A percentile compares a stretch with the other conserved stretches of the same genome.
Evolutionary conservation across 2,888 invertebrate species (phyloP).

Genomic region (Dynastes maya): DNA sequence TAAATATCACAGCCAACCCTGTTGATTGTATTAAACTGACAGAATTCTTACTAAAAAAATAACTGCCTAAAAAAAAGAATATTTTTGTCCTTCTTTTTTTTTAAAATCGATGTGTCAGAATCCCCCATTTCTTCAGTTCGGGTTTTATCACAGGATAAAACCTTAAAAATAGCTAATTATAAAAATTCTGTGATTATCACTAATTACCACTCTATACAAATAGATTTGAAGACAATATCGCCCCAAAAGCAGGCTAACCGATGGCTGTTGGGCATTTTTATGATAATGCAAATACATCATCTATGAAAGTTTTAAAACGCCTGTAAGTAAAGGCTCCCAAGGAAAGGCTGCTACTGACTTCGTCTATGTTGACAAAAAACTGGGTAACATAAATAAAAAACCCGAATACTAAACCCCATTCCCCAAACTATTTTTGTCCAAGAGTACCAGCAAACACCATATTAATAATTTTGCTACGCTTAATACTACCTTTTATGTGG

Average conservation of each 20-base stretch:
- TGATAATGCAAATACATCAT: constrained; percentile 97
- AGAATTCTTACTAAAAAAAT: background rate
- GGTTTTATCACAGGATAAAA: constrained; percentile 94
- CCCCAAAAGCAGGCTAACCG: constrained; percentile 97
- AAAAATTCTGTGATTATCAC: constrained; percentile 29
- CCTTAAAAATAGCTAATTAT: constrained; percentile 71
- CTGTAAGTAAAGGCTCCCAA: constrained; percentile 99
- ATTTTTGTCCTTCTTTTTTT: constrained; percentile 55
- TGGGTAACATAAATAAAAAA: constrained; percentile 99
- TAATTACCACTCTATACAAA: constrained; percentile 92
- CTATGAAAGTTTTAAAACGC: constrained; percentile 99
- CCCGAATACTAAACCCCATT: constrained; percentile 99
- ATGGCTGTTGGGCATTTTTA: constrained; percentile 99
- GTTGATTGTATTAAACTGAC: constrained; percentile 34
- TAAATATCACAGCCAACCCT: constrained; percentile 43
- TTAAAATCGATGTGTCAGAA: constrained; percentile 38
- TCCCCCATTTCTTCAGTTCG: constrained; percentile 79
- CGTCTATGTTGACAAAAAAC: constrained; percentile 93
- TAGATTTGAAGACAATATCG: constrained; percentile 94
- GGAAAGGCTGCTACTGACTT: constrained; percentile 98
- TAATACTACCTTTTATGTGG: constrained; percentile 91
- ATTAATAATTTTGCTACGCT: constrained; percentile 35
- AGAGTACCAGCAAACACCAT: constrained; percentile 86
- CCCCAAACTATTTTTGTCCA: constrained; percentile 92
- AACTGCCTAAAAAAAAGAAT: background rate